Evolutionary conservation across 2,113 vertebrate species (phyloP), one percentile per base, ranked within the genome.

Genomic region (Gila orcuttii): DNA sequence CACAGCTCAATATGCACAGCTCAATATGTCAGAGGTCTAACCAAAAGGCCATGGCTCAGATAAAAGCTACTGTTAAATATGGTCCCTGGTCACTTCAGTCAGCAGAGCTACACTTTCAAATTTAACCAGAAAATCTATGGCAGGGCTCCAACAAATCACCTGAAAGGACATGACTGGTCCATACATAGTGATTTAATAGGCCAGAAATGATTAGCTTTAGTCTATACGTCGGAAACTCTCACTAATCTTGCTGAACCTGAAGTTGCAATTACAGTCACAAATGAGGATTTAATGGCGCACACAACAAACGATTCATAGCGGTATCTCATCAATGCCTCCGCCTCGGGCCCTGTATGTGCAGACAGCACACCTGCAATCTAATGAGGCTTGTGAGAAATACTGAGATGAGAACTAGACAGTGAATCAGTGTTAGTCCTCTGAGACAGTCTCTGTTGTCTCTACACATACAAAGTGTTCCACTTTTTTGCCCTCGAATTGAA

Each of bases 401-500:
- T 47, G n/a, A 83, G 68, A 73, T 13, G 68, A 17, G 59, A 79
- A 83, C 76, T 23, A 75, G 57, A 59, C 68, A 81, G 45, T 86
- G n/a, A 31, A 83, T 69, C 50, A 57, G 62, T 62, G 69, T 88
- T 83, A 78, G 87, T 69, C 50, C 42, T 42, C 50, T 1, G 39
- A 88, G 42, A 83, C 50, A 2, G 8, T 69, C 84, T 60, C 71
- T 57, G 42, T 33, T 62, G 84, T 78, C 23, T 52, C 23, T 85
- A 82, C 66, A 71, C 62, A 78, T 81, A 59, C 39, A 64, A 25
- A 79, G 66, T 88, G 87, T 82, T 88, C 87, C 68, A 73, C 66
- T 57, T 83, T 82, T 73, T 39, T 73, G 50, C 50, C 68, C 68
- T 73, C 31, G n/a, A 73, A 83, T 71, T 83, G 21, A 28, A 73